Evolutionary conservation across 2,888 invertebrate genomes (phyloP).

Genomic region (Chaetoderma sp.): DNA sequence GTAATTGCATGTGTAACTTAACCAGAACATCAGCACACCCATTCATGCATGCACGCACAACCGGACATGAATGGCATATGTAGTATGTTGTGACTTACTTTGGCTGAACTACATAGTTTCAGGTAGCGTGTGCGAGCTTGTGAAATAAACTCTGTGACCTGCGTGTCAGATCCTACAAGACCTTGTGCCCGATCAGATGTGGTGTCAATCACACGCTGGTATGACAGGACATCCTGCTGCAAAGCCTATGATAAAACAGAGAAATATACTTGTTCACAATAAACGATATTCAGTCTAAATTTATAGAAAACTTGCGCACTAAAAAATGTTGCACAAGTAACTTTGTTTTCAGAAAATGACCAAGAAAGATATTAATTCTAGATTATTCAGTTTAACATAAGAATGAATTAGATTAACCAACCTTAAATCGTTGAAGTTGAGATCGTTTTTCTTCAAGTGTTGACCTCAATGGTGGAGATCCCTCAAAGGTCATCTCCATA

Average conservation of each 20-base stretch:
- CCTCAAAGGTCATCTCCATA: constrained; percentile 81
- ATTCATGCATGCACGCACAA: no score
- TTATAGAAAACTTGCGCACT: not conserved
- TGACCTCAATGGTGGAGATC: constrained; percentile 83
- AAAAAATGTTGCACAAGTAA: not conserved
- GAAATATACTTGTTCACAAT: not conserved
- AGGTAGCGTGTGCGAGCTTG: constrained; percentile 54
- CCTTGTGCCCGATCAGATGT: constrained; percentile 88
- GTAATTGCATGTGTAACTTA: no score
- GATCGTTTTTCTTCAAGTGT: constrained; percentile 92
- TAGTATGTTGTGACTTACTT: constrained; percentile 43
- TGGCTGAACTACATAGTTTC: constrained; percentile 53
- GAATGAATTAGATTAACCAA: constrained; percentile 17
- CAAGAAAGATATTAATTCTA: no score
- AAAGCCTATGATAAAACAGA: constrained; percentile 74
- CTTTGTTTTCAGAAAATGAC: not conserved
- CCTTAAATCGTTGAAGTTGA: constrained; percentile 72
- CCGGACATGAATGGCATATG: no score
- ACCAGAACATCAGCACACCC: no score
- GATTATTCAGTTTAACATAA: no score
- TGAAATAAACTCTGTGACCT: constrained; percentile 52
- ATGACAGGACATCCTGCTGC: constrained; percentile 89
- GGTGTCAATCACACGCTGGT: constrained; percentile 90
- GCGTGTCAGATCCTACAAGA: constrained; percentile 76
- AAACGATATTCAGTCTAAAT: no score